phyloP scores from a whole-genome alignment of 2,113 vertebrate genomes.

The Colaptes auratus region DNA sequence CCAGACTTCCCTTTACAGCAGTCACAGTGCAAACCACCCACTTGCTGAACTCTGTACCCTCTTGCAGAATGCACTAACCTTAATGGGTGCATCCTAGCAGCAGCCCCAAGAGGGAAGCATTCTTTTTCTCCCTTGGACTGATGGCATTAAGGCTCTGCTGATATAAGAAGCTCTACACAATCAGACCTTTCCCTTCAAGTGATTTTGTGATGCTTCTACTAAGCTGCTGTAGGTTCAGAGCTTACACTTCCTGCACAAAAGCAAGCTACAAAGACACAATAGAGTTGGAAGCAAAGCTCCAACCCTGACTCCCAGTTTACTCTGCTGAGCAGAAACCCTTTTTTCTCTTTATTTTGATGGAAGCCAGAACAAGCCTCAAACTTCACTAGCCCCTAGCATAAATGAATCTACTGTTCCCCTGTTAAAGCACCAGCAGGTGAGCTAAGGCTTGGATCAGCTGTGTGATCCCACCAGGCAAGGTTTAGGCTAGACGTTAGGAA shows the following conservation, averaged over 20 bases:
- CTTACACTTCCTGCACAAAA: not conserved
- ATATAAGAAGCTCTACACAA: not conserved
- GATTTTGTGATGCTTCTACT: not conserved
- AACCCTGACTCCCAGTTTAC: not conserved
- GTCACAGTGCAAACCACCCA: not conserved
- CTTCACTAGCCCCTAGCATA: not conserved
- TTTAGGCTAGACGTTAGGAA: too few relatives aligned
- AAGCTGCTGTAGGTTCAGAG: not conserved
- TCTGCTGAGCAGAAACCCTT: not conserved
- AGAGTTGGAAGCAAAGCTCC: not conserved
- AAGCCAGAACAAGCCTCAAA: not conserved
- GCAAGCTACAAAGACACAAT: not conserved
- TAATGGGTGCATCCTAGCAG: not conserved
- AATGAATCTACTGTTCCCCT: not conserved
- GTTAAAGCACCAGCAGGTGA: not conserved
- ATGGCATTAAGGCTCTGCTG: rapidly evolving
- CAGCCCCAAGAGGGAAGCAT: not conserved
- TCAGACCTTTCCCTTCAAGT: not conserved
- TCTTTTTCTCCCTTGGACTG: not conserved
- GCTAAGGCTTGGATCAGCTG: not conserved
- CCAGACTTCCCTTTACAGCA: not conserved
- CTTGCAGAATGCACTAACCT: not conserved
- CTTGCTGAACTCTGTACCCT: not conserved
- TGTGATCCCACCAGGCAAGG: too few relatives aligned
- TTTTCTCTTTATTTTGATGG: not conserved